Base-by-base conservation (phyloP, 2,113 vertebrate species). In the Tragelaphus imberbis region DNA sequence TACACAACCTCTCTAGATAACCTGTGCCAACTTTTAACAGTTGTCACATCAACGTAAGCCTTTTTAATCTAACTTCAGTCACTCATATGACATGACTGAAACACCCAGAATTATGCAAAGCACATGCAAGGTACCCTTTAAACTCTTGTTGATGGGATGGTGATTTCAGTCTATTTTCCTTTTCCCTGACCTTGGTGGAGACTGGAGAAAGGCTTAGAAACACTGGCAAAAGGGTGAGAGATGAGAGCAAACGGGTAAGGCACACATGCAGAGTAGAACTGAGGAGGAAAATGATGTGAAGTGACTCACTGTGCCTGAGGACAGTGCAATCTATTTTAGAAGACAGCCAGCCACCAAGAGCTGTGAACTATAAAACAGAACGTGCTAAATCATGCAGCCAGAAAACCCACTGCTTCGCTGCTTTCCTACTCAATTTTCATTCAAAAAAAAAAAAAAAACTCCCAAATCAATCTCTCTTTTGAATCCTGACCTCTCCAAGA, bases 311-410 rank as follows among this genome's bases (percentile, higher is more conserved):
- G 17, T 77, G 75, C 40, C 65, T n/a, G 47, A 40, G 65, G 27
- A 95, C 89, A 55, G 36, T 17, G 4, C 13, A 53, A 86, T 97
- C 79, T 90, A n/a, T 79, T 91, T 95, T 30, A 30, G 44, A 89
- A 96, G 71, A 93, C 77, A 82, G 89, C 49, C 89, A 97, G 93
- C 28, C 84, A 81, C 71, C 80, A 84, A 58, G 81, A 88, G 68
- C 93, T 27, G 36, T 17, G 11, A 92, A 84, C 2, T 36, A n/a
- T 61, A 75, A 90, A 71, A 36, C 63, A 96, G 65, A 88, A 59
- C 59, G 44, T 56, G 25, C 23, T 68, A 53, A 91, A 63, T 23
- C 63, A 28, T 44, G 47, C 13, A 7, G 55, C 85, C 63, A 81
- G 92, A 92, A 95, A 91, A 44, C 8, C 61, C 27, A n/a, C 36